Evolutionary conservation across 2,113 vertebrate genomes (phyloP).

Genomic region (Pachyramphus minor): DNA sequence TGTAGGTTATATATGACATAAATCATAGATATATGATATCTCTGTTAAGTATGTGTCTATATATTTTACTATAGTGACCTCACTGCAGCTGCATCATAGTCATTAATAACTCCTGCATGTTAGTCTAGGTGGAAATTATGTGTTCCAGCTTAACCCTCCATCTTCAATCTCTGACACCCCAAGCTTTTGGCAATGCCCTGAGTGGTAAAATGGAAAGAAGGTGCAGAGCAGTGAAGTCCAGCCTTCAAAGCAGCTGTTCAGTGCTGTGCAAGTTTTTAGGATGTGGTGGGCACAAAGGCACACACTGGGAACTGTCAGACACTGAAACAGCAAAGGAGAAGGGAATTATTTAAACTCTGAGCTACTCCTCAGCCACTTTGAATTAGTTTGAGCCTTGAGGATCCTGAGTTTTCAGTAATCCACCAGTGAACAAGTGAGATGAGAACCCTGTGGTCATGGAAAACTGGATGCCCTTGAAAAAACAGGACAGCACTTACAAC

Average conservation of each 20-base stretch:
- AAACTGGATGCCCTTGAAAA: slow-evolving; percentile 18
- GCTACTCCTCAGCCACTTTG: background rate
- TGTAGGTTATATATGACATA: background rate
- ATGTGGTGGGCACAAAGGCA: background rate
- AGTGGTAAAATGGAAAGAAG: background rate
- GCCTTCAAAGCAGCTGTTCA: background rate
- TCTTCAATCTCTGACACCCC: background rate
- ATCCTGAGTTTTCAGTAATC: background rate
- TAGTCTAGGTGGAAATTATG: background rate
- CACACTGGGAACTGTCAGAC: background rate
- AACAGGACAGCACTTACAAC: background rate
- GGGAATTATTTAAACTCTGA: background rate
- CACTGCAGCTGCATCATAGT: background rate
- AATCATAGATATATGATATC: too few relatives aligned
- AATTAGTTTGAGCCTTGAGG: background rate
- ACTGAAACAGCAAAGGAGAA: background rate
- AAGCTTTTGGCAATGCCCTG: background rate
- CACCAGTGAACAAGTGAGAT: background rate
- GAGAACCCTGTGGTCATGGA: background rate
- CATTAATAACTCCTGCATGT: background rate
- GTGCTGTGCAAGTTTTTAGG: background rate
- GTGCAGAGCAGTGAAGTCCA: background rate
- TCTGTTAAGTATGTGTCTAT: background rate
- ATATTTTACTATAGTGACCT: background rate
- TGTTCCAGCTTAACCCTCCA: background rate